Conservation (phyloP, 2,797 vertebrate species). For the Eremophila alpestris region DNA sequence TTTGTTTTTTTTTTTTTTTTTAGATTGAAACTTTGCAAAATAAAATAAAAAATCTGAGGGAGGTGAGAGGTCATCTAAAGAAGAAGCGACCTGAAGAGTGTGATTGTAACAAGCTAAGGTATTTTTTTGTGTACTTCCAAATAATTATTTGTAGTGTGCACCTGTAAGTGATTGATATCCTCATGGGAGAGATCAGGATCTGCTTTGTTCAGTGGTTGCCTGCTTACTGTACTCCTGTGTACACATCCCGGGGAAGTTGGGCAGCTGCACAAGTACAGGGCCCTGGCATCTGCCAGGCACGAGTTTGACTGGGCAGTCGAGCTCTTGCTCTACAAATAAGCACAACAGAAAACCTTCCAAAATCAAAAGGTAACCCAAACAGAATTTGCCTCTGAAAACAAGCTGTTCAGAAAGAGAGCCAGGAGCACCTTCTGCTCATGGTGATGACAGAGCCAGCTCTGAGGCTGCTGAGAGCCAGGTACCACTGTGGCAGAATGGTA, state of each 20-base stretch:
- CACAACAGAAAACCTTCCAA: neutral
- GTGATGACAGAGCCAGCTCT: neutral
- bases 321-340: neutral
- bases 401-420: neutral
- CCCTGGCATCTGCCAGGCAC: neutral
- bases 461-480: neutral
- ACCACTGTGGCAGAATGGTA: neutral
- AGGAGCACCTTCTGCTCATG: neutral
- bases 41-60: conserved; percentile 94
- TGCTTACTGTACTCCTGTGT: neutral
- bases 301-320: neutral
- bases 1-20: neutral
- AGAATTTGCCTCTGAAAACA: neutral
- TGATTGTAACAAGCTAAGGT: conserved; percentile 90
- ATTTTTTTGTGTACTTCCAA: neutral
- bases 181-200: neutral
- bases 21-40: conserved; percentile 97
- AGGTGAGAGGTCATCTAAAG: conserved; percentile 94
- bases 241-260: neutral
- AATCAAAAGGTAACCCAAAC: neutral
- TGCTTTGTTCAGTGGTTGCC: neutral
- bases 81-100: conserved; percentile 91
- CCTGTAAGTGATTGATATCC: neutral
- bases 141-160: neutral
- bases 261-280: neutral